Base-by-base conservation (phyloP, 1,140 invertebrate genomes). In the Cephus cinctus region DNA sequence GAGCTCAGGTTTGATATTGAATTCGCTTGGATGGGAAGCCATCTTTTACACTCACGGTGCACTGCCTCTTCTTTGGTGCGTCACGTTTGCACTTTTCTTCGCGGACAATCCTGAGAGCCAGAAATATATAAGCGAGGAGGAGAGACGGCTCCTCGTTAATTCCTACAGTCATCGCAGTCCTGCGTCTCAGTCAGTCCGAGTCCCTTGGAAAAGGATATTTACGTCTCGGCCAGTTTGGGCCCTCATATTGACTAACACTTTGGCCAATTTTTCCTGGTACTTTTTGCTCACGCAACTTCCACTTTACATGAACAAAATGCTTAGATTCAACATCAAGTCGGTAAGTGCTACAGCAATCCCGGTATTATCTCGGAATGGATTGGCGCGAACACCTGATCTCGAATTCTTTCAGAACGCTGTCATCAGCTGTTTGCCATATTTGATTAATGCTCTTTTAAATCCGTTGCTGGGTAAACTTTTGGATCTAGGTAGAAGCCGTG, bases 241-340 rank as follows among this genome's bases (percentile, higher is more conserved):
- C 0, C 83, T 91, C 48, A 63, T 90, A 21, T 78, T 84, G 4
- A 79, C 84, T 0, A 84, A 86, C 54, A 80, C 86, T 16, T 87
- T 90, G 47, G 90, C 86, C 54, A 95, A 96, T 73, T 97, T 92
- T 83, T 87, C 87, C 34, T 96, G 92, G 84, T 97, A 96, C 66
- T 96, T 94, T 75, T 80, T 98, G 60, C 81, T 98, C 19, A 95
- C 93, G 4, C 89, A 94, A 60, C 77, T 97, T 27, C 95, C 96
- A 0, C 85, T 89, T 51, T 98, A 95, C 69, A 90, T 98, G 86
- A 92, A 90, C 59, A 85, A 88, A 61, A 87, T 96, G 20, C 81
- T 98, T 2, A 83, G 90, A 69, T 96, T 93, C 61, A 83, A 94
- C 56, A 89, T 97, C 32, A 83, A 86, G 61, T 76, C 86, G 66